These are phyloP conservation scores for Seriola rivoliana DNA, from an alignment of 2,113 vertebrate genomes.

Conservation along the genomic window DNA sequence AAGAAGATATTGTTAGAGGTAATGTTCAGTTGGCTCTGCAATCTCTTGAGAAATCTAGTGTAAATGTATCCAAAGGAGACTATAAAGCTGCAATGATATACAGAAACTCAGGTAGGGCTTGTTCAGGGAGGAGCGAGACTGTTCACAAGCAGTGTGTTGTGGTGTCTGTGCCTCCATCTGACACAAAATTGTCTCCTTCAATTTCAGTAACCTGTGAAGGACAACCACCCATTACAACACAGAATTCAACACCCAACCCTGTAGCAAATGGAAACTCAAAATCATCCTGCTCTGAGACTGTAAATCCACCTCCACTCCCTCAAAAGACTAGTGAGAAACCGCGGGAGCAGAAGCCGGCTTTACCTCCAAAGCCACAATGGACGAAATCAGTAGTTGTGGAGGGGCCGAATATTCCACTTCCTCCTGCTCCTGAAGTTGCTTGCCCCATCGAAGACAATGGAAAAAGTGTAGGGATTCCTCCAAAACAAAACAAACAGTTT, in stretches of 20 bases:
- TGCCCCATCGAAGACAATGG: conserved; percentile 60
- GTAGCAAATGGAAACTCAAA: conserved; percentile 71
- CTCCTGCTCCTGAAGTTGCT: conserved; percentile 75
- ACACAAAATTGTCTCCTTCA: conserved; percentile 92
- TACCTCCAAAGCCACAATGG: conserved; percentile 82
- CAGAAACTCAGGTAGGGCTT: conserved; percentile 89
- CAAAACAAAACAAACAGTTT: conserved; percentile 52
- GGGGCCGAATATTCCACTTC: conserved; percentile 65
- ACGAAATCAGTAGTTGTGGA: conserved; percentile 46
- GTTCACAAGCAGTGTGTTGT: conserved; percentile 83
- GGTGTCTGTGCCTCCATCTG: conserved; percentile 85
- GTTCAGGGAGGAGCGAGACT: conserved; percentile 85
- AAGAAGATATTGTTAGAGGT: conserved; percentile 90
- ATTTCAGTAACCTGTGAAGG: conserved; percentile 92
- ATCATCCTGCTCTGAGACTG: conserved; percentile 51
- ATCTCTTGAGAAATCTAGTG: conserved; percentile 90
- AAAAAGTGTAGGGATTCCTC: conserved; percentile 49
- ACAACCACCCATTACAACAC: conserved; percentile 72
- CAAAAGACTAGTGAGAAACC: conserved; percentile 70
- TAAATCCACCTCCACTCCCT: conserved; percentile 60
- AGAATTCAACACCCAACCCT: conserved; percentile 69
- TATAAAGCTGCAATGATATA: conserved; percentile 92
- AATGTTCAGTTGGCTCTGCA: conserved; percentile 88
- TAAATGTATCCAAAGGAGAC: conserved; percentile 93
- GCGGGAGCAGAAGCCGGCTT: conserved; percentile 76